Percentiles rank a stretch among this genome's conserved stretches.
These are phyloP conservation scores for Gasterosteus nipponicus DNA, from an alignment of 2,113 vertebrate species.

Conservation along the genomic window DNA sequence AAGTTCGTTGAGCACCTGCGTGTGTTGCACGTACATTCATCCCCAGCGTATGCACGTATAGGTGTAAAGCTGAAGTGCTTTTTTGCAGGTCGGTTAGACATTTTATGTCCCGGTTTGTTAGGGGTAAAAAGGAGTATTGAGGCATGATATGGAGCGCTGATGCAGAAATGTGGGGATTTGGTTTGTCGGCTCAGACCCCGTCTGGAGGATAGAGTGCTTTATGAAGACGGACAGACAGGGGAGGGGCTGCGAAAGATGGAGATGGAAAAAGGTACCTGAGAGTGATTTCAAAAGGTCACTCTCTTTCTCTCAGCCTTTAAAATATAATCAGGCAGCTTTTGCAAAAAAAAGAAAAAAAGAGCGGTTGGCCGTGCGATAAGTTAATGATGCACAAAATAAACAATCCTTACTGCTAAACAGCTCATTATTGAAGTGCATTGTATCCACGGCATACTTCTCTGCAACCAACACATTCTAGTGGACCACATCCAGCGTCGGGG, in stretches of 20 bases:
- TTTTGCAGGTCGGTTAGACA: conserved; percentile 18
- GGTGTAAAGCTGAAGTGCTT: conserved; percentile 13
- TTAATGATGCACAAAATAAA: conserved; percentile 3
- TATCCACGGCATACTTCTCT: conserved; percentile 1
- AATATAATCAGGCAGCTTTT: background rate
- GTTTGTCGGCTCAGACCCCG: background rate
- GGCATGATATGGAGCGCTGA: conserved; percentile 26
- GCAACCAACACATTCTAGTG: conserved; percentile 13
- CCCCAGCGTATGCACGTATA: conserved; percentile 8
- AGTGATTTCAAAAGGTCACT: conserved; percentile 26
- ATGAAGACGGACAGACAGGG: conserved; percentile 1
- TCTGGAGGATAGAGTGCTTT: conserved; percentile 15
- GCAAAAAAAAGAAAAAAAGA: background rate
- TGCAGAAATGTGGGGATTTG: conserved; percentile 41
- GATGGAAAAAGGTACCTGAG: background rate
- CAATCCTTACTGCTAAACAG: conserved; percentile 18
- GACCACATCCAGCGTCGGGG: conserved; percentile 27
- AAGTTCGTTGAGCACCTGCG: conserved; percentile 50
- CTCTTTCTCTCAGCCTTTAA: conserved; percentile 7
- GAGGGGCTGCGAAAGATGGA: background rate
- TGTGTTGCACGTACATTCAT: conserved; percentile 37
- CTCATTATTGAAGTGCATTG: conserved; percentile 5
- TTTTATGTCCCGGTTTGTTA: conserved; percentile 20
- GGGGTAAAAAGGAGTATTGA: conserved; percentile 13
- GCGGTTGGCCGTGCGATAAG: background rate